Conservation (phyloP, 2,797 vertebrate genomes). For the Furcifer pardalis region DNA sequence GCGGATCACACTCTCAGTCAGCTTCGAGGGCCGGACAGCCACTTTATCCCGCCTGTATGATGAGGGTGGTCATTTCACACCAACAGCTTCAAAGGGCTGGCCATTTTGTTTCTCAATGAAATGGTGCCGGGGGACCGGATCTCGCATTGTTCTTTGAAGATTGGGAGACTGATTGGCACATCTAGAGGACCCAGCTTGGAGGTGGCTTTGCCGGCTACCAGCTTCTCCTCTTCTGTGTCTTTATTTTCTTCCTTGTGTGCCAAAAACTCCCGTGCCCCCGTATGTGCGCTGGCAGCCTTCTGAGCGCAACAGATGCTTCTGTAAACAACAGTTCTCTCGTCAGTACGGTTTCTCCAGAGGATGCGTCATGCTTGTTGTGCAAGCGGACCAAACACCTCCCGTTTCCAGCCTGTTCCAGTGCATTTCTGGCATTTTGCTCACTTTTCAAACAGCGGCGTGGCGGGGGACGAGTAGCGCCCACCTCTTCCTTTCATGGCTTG, state of each 20-base stretch:
- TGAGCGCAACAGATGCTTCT: background rate
- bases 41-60: too few species aligned
- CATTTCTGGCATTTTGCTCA: conserved; percentile 37
- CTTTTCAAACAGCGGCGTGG: conserved; percentile 57
- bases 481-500: conserved; percentile 58
- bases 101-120: too few species aligned
- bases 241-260: background rate
- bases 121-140: too few species aligned
- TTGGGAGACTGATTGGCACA: background rate
- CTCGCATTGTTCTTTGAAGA: background rate
- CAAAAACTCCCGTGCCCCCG: background rate
- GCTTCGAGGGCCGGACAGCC: too few species aligned
- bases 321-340: conserved; percentile 19
- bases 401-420: conserved; percentile 16
- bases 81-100: too few species aligned
- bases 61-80: too few species aligned
- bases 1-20: too few species aligned
- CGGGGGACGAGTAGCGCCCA: background rate
- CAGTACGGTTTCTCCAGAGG: conserved; percentile 12
- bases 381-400: background rate
- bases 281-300: background rate
- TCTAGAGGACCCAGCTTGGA: background rate
- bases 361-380: conserved; percentile 13
- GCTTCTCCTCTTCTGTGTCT: background rate
- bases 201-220: background rate